A percentile compares a stretch with the other conserved stretches of the same genome.
These are phyloP conservation scores for Hypolimnas misippus DNA, from an alignment of 2,888 invertebrate species.

Conservation along the genomic window DNA sequence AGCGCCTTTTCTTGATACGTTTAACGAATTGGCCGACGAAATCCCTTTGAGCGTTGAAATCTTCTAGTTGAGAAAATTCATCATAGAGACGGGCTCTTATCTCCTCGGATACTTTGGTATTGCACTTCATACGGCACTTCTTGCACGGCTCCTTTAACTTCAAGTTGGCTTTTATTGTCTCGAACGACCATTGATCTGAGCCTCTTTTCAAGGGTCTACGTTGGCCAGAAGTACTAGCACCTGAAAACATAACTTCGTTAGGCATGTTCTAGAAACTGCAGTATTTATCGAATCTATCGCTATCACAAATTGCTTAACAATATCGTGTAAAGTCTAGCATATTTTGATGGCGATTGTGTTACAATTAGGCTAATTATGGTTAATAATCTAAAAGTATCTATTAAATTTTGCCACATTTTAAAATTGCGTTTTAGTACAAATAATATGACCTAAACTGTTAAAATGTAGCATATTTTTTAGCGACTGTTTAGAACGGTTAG, in stretches of 20 bases:
- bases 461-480: too few species aligned
- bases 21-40: slow-evolving; percentile 2
- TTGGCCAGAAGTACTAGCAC: neutral
- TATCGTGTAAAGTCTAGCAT: too few species aligned
- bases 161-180: slow-evolving; percentile 4
- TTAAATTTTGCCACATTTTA: too few species aligned
- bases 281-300: too few species aligned
- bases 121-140: neutral
- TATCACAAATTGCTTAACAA: too few species aligned
- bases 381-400: too few species aligned
- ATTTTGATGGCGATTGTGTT: too few species aligned
- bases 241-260: neutral
- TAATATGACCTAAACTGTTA: too few species aligned
- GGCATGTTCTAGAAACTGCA: neutral
- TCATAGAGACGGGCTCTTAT: neutral
- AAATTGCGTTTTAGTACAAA: too few species aligned
- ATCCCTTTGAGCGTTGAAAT: neutral
- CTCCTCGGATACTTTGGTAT: neutral
- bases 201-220: neutral
- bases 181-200: neutral
- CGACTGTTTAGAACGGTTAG: too few species aligned
- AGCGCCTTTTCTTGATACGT: neutral
- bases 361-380: too few species aligned
- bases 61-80: slow-evolving; percentile 4
- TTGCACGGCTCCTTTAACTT: slow-evolving; percentile 4